These are phyloP conservation scores for Amblyjoppa fuscipennis DNA, from an alignment of 2,888 invertebrate genomes.

Conservation along the genomic window DNA sequence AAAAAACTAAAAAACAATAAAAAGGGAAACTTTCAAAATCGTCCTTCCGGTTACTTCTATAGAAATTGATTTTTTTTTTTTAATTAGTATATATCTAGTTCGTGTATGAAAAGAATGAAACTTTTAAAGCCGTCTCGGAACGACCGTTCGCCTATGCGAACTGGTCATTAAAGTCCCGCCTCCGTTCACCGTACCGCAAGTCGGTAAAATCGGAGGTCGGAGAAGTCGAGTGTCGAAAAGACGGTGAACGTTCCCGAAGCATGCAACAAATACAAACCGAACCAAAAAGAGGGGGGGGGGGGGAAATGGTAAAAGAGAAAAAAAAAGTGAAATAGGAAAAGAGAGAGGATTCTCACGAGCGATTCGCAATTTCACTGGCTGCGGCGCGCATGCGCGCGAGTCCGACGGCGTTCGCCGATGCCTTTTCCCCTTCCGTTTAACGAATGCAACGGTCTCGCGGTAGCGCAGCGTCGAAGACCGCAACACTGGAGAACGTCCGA, in stretches of 20 bases:
- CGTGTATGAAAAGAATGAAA: too few species aligned
- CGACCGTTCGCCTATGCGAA: background rate
- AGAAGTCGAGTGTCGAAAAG: constrained; percentile 38
- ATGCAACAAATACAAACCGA: constrained; percentile 3
- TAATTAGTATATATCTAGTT: too few species aligned
- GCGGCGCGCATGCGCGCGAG: constrained; percentile 14
- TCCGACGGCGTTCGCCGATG: constrained; percentile 45
- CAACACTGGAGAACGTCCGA: background rate
- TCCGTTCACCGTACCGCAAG: background rate
- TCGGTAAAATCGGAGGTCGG: background rate
- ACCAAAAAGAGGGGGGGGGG: background rate
- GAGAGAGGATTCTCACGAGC: constrained; percentile 64
- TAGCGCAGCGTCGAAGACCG: constrained; percentile 14
- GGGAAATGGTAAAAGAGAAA: background rate
- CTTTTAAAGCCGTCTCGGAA: background rate
- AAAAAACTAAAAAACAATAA: background rate
- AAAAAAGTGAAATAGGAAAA: constrained; percentile 43
- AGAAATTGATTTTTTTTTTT: too few species aligned
- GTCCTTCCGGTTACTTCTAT: background rate
- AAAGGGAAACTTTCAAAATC: background rate
- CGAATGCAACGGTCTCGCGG: constrained; percentile 39
- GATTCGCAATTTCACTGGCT: constrained; percentile 60
- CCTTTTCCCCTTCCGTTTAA: constrained; percentile 60
- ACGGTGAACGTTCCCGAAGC: constrained; percentile 57
- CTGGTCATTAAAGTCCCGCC: background rate